Evolutionary conservation across 2,113 vertebrate species (phyloP).

Genomic region (Corydoras sp.): DNA sequence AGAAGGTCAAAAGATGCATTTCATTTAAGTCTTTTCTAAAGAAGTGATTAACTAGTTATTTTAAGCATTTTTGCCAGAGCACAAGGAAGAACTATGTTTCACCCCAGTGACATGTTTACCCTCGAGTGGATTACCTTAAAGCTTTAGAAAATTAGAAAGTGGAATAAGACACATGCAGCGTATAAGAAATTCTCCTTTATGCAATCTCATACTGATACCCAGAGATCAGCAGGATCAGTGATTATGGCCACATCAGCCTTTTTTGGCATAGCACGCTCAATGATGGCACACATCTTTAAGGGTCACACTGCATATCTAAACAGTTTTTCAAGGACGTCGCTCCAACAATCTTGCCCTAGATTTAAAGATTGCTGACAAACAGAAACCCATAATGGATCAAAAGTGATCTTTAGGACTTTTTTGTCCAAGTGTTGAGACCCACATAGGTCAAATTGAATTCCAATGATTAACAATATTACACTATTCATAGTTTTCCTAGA

Average conservation of each 20-base stretch:
- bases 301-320: constrained; percentile 57
- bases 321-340: constrained; percentile 60
- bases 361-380: constrained; percentile 37
- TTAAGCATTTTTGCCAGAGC: constrained; percentile 23
- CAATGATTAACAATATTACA: no score
- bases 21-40: no score
- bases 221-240: constrained; percentile 55
- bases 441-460: constrained; percentile 39
- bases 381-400: constrained; percentile 53
- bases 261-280: constrained; percentile 57
- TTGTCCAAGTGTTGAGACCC: constrained; percentile 41
- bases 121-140: constrained; percentile 37
- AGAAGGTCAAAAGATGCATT: neutral
- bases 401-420: constrained; percentile 53
- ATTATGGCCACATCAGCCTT: constrained; percentile 63
- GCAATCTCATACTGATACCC: constrained; percentile 35
- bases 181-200: constrained; percentile 31
- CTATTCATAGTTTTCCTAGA: no score
- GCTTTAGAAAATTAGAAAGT: constrained; percentile 38
- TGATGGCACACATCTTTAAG: constrained; percentile 64
- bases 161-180: constrained; percentile 23
- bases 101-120: constrained; percentile 27
- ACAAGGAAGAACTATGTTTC: constrained; percentile 15
- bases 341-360: constrained; percentile 47
- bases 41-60: constrained; percentile 16